phyloP scores from a whole-genome alignment of 1,140 invertebrate genomes.

The Dendrolimus punctatus region DNA sequence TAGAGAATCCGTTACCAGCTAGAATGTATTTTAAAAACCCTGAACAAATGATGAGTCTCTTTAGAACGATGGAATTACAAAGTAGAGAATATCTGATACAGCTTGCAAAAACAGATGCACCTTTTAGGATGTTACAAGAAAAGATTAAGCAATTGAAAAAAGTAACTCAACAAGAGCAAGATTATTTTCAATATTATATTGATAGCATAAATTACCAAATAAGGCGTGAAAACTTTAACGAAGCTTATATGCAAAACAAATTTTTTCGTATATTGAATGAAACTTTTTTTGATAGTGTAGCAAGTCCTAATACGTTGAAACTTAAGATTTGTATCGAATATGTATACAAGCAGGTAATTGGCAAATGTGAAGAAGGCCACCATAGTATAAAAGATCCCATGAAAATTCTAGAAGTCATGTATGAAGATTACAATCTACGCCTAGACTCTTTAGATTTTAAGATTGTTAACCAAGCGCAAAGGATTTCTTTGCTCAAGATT shows the following conservation, averaged over 20 bases:
- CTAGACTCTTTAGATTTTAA: conserved; percentile 74
- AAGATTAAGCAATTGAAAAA: conserved; percentile 60
- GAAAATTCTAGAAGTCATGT: conserved; percentile 75
- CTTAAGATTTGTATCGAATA: conserved; percentile 77
- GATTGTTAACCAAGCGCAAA: conserved; percentile 72
- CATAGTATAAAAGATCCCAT: conserved; percentile 72
- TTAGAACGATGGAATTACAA: conserved; percentile 76
- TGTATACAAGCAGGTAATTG: conserved; percentile 76
- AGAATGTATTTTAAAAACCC: conserved; percentile 74
- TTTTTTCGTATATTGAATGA: conserved; percentile 56
- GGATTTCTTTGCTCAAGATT: conserved; percentile 74
- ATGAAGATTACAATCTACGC: conserved; percentile 72
- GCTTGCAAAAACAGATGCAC: conserved; percentile 73
- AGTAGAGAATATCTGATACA: conserved; percentile 77
- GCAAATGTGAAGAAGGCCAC: conserved; percentile 70
- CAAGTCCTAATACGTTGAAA: conserved; percentile 72
- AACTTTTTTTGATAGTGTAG: conserved; percentile 63
- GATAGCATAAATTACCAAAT: conserved; percentile 50
- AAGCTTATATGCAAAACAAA: conserved; percentile 44
- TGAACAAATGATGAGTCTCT: conserved; percentile 72
- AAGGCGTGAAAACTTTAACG: conserved; percentile 47
- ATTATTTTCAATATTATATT: conserved; percentile 63
- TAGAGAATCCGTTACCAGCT: conserved; percentile 52
- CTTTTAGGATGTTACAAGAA: conserved; percentile 69
- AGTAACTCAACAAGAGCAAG: conserved; percentile 44